phyloP scores from a whole-genome alignment of 2,888 invertebrate species.

The Eurois occulta region DNA sequence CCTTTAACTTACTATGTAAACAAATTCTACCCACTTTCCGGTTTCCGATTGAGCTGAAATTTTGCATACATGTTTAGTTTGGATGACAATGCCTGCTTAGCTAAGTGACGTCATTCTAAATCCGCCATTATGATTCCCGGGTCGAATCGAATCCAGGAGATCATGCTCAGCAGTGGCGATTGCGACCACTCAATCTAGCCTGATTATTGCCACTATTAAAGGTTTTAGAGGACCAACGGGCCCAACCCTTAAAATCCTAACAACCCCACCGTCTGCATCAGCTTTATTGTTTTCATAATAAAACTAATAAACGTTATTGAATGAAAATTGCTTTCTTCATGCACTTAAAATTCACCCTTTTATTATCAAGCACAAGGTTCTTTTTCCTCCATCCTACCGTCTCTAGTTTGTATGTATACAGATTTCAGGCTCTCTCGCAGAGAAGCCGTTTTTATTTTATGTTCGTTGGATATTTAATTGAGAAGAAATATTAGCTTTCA shows the following conservation, averaged over 20 bases:
- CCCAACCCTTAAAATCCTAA: slow-evolving; percentile 12
- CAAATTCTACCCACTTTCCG: no score
- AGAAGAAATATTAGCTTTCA: slow-evolving; percentile 61
- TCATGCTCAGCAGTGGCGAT: no score
- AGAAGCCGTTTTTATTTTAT: slow-evolving; percentile 43
- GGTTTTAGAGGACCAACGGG: slow-evolving; percentile 1
- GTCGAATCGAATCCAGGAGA: no score
- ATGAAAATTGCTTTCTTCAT: slow-evolving; percentile 26
- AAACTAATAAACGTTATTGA: slow-evolving; percentile 41
- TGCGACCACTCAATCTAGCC: background rate
- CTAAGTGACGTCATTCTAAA: no score
- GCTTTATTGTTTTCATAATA: slow-evolving; percentile 37
- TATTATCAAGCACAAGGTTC: background rate
- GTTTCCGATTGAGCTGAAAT: no score
- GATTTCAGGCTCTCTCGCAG: slow-evolving; percentile 21
- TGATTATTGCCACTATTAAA: background rate
- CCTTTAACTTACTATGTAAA: no score
- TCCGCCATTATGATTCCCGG: no score
- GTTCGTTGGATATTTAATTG: slow-evolving; percentile 44
- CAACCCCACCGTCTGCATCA: background rate
- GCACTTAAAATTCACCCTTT: slow-evolving; percentile 32
- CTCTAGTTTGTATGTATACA: slow-evolving; percentile 25
- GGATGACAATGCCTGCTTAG: no score
- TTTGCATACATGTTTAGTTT: no score
- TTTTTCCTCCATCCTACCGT: background rate